Percentiles rank a stretch among this genome's conserved stretches.
These are phyloP conservation scores for Therioaphis trifolii DNA, from an alignment of 2,888 invertebrate species.

Conservation along the genomic window DNA sequence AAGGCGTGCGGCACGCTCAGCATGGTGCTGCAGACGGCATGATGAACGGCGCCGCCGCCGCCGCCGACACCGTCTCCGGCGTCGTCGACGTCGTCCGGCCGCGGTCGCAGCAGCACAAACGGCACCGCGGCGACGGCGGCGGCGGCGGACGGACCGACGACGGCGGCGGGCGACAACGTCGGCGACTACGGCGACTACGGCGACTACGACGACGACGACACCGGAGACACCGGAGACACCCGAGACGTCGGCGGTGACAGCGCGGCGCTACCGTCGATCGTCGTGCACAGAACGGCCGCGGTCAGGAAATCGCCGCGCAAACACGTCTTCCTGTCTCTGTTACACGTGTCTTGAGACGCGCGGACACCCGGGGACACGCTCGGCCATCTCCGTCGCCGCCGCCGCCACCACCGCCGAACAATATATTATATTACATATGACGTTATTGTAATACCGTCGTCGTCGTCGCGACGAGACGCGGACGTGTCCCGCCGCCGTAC, in stretches of 20 bases:
- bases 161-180: not conserved
- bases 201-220: not conserved
- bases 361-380: not conserved
- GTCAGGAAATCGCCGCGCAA: not conserved
- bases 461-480: no score
- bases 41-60: slow-evolving; percentile 1
- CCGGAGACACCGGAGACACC: not conserved
- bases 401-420: not conserved
- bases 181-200: not conserved
- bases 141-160: not conserved
- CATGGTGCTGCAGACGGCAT: slow-evolving; percentile 57
- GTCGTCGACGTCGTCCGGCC: not conserved
- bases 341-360: not conserved
- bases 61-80: not conserved
- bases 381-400: not conserved
- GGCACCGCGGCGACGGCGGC: not conserved
- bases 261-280: not conserved
- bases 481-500: no score
- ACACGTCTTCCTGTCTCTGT: slow-evolving; percentile 25
- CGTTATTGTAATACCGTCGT: no score
- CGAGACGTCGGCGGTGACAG: not conserved
- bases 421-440: no score
- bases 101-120: not conserved
- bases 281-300: not conserved
- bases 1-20: slow-evolving; percentile 73